Evolutionary conservation across 2,888 invertebrate species (phyloP).

Genomic region (Anthophora plumipes): DNA sequence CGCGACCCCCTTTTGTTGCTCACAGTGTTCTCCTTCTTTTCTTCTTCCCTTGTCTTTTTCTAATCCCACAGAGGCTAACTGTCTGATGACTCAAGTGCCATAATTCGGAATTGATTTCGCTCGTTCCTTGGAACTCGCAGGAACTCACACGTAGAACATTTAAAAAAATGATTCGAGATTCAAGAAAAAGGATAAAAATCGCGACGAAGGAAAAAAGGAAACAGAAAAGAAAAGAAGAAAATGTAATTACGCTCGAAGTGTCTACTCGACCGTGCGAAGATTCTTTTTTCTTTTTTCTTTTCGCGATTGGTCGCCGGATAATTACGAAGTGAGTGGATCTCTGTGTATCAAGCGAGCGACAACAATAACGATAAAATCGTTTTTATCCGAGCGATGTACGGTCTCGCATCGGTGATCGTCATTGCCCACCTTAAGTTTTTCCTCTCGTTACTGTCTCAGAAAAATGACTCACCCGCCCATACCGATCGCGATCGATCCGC

Average conservation of each 20-base stretch:
- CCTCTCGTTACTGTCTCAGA: constrained; percentile 40
- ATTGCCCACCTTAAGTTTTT: constrained; percentile 55
- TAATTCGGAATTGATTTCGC: background rate
- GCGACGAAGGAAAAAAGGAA: background rate
- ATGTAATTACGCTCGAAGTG: constrained; percentile 20
- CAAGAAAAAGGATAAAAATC: background rate
- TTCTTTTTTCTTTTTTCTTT: background rate
- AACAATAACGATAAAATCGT: constrained; percentile 15
- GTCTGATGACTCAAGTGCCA: background rate
- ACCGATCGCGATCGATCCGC: constrained; percentile 24
- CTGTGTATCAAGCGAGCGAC: constrained; percentile 5
- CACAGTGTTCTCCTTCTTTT: background rate
- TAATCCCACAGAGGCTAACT: background rate
- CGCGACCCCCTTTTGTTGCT: background rate
- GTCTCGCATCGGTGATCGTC: constrained; percentile 61
- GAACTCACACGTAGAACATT: background rate
- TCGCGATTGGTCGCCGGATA: background rate
- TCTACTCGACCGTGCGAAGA: constrained; percentile 38
- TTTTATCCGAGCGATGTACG: constrained; percentile 1
- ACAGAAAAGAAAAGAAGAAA: background rate
- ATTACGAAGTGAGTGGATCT: constrained; percentile 16
- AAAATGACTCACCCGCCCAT: constrained; percentile 31
- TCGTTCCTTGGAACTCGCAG: background rate
- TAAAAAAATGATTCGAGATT: background rate
- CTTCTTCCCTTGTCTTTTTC: background rate